Conservation (phyloP, 2,113 vertebrate species). For the Zosterops lateralis region DNA sequence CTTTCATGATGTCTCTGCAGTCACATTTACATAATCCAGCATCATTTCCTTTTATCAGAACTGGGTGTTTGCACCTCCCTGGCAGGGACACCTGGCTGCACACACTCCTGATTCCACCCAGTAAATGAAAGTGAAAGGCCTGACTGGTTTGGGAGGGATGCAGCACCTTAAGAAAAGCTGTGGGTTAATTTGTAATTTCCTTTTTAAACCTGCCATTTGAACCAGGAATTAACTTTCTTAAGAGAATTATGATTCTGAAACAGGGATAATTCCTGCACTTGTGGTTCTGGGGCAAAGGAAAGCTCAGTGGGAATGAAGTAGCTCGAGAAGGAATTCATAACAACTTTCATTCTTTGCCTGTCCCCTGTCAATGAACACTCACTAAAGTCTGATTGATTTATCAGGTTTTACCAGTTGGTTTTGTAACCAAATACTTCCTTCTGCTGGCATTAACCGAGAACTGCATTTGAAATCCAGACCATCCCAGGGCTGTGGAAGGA, state of each 20-base stretch:
- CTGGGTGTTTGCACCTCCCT: background rate
- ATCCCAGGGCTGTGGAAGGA: background rate
- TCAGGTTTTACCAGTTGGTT: background rate
- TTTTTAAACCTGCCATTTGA: background rate
- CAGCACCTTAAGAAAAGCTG: background rate
- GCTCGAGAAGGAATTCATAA: background rate
- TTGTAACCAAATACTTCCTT: conserved; percentile 47
- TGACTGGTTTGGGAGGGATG: background rate
- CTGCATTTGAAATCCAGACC: background rate
- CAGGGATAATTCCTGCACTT: background rate
- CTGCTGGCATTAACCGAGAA: conserved; percentile 13
- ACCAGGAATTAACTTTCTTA: background rate
- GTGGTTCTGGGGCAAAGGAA: background rate
- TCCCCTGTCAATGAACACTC: background rate
- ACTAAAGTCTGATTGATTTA: background rate
- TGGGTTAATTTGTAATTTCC: background rate
- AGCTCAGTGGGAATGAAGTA: background rate
- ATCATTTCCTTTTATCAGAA: background rate
- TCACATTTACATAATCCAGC: background rate
- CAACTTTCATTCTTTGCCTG: background rate
- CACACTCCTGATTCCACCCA: background rate
- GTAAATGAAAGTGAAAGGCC: conserved; percentile 6
- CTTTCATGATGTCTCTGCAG: background rate
- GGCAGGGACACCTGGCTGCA: background rate
- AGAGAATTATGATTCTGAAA: background rate